These are phyloP conservation scores for Chloropsis hardwickii DNA, from an alignment of 2,113 vertebrate genomes.

Conservation along the genomic window DNA sequence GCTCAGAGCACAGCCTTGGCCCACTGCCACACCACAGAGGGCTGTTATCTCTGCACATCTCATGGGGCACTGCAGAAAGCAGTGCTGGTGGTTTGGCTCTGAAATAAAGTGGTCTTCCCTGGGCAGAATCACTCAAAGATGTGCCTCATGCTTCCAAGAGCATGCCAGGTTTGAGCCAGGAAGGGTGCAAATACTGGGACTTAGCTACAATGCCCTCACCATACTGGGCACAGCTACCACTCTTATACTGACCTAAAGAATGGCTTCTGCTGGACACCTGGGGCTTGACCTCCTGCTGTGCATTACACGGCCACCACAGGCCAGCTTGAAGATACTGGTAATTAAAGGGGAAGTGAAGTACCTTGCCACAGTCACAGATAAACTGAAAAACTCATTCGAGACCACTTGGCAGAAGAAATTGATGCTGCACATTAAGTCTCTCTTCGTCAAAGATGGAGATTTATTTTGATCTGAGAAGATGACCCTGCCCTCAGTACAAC, in stretches of 20 bases:
- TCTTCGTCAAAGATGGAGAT: background rate
- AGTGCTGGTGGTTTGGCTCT: background rate
- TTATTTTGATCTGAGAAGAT: background rate
- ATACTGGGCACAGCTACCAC: fast-evolving
- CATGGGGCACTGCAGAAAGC: background rate
- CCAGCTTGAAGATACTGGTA: background rate
- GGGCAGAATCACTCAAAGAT: fast-evolving
- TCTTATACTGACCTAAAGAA: background rate
- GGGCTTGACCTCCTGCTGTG: background rate
- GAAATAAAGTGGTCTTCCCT: background rate
- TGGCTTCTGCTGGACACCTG: background rate
- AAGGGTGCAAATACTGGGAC: background rate
- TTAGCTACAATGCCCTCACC: background rate
- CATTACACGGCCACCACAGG: background rate
- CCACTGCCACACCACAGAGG: background rate
- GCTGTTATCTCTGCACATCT: background rate
- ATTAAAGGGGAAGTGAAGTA: background rate
- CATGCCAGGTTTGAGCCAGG: background rate
- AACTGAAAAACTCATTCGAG: background rate
- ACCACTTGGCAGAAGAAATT: background rate
- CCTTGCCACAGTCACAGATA: background rate
- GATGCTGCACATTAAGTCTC: background rate
- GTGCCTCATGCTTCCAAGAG: background rate
- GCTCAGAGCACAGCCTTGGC: background rate
- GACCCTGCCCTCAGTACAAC: background rate